Evolutionary conservation across 2,113 vertebrate species (phyloP), one percentile per base, ranked within the genome.

Genomic region (Bujurquina vittata): DNA sequence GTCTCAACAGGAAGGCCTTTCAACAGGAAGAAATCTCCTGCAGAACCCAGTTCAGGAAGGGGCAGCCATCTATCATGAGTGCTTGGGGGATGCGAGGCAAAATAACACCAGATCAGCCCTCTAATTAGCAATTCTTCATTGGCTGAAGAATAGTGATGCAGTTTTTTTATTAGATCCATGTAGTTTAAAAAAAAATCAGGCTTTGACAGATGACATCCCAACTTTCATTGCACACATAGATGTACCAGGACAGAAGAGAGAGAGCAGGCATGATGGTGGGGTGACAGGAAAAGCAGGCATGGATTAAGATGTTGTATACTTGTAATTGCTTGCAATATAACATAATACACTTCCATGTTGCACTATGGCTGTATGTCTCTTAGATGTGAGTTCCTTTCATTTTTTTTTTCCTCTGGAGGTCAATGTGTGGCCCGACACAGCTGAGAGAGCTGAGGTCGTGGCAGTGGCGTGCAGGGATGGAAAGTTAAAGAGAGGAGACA

Each of bases 361-460:
- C 73, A 77, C 69, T 81, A 35, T 37, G n/a, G 11, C 31, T 1
- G 20, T 1, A 6, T 5, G 15, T 49, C 17, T 55, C 29, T 60
- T 3, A 6, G 72, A 49, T 31, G 14, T 63, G 55, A 29, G n/a
- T 4, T 75, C 5, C 59, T 84, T n/a, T 46, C 17, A 57, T 35
- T 10, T 4, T 3, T 33, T 37, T 37, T 67, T 76, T n/a, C n/a
- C 75, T 75, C 61, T 69, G 17, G 40, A 31, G 74, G 65, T 85
- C 40, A 55, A 74, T 80, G 20, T 63, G 80, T 56, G 86, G 61
- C 31, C 5, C 9, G 55, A 83, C 29, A 58, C 35, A 26, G 49
- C 77, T 61, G 49, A 58, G 65, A 77, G 62, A 18, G 17, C 83
- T 33, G 20, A 56, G 40, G 52, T 77, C 79, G 61, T 2, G 15